These are phyloP conservation scores for Sebastes reedi DNA, from an alignment of 2,797 vertebrate genomes.

Conservation along the genomic window DNA sequence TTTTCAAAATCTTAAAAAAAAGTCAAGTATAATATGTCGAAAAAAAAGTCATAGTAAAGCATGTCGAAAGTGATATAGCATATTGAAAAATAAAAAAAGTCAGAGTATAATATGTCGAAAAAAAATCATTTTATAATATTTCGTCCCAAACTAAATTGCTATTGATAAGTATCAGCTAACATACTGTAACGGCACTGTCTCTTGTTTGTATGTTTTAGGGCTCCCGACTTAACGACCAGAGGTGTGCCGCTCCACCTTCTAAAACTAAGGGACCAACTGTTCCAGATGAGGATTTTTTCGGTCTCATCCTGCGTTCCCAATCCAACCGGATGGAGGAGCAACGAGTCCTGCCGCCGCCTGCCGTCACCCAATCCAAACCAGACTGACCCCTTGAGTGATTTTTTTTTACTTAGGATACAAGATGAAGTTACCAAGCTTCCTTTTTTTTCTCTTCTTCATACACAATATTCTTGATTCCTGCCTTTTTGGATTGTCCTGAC, in stretches of 20 bases:
- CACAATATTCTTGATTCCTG: neutral
- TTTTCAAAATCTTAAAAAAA: too few relatives aligned
- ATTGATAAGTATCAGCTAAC: neutral
- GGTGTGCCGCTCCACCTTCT: conserved; percentile 89
- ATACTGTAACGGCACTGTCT: neutral
- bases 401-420: neutral
- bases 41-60: too few relatives aligned
- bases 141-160: neutral
- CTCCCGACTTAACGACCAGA: conserved; percentile 94
- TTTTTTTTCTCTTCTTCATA: neutral
- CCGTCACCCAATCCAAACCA: conserved; percentile 69
- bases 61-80: too few relatives aligned
- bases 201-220: conserved; percentile 78
- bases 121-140: too few relatives aligned
- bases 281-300: conserved; percentile 96
- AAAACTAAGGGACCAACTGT: conserved; percentile 88
- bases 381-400: conserved; percentile 62
- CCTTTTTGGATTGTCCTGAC: conserved; percentile 13
- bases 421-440: conserved; percentile 29
- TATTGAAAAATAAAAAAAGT: too few relatives aligned
- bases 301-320: conserved; percentile 93
- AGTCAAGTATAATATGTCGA: too few relatives aligned
- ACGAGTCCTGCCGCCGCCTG: conserved; percentile 86
- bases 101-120: too few relatives aligned
- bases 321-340: conserved; percentile 97